Evolutionary conservation across 2,797 vertebrate genomes (phyloP).

Genomic region (Coregonus sp.): DNA sequence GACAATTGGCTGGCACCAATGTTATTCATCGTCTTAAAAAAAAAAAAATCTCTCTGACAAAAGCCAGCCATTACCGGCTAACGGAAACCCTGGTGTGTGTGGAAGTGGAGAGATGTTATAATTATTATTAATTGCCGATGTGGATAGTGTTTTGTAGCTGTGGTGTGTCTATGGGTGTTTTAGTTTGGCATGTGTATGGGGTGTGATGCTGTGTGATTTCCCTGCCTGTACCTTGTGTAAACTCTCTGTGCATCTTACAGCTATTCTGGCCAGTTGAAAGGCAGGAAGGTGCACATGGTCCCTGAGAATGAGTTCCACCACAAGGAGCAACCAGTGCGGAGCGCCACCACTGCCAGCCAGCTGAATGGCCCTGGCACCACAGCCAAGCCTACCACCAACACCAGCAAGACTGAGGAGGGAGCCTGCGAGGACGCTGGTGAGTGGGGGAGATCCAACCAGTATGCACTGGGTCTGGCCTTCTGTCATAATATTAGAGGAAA

Average conservation of each 20-base stretch:
- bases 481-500: not conserved
- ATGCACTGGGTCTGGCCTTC: not conserved
- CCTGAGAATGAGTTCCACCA: conserved; percentile 99
- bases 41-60: no score
- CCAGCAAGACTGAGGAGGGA: conserved; percentile 88
- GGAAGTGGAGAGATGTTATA: no score
- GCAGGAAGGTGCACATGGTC: conserved; percentile 99
- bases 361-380: conserved; percentile 92
- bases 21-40: no score
- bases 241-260: conserved; percentile 93
- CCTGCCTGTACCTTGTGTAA: conserved; percentile 43
- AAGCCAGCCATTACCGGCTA: no score
- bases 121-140: no score
- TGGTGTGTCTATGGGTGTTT: no score
- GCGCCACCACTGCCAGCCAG: conserved; percentile 82
- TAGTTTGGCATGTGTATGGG: no score
- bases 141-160: no score
- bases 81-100: no score
- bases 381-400: conserved; percentile 80
- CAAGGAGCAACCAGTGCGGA: conserved; percentile 93
- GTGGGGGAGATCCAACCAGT: conserved; percentile 26
- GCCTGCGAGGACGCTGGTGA: conserved; percentile 85
- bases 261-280: conserved; percentile 99
- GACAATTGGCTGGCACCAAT: no score
- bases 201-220: no score